Base-by-base conservation (phyloP, 2,113 vertebrate species). In the Grus americana region DNA sequence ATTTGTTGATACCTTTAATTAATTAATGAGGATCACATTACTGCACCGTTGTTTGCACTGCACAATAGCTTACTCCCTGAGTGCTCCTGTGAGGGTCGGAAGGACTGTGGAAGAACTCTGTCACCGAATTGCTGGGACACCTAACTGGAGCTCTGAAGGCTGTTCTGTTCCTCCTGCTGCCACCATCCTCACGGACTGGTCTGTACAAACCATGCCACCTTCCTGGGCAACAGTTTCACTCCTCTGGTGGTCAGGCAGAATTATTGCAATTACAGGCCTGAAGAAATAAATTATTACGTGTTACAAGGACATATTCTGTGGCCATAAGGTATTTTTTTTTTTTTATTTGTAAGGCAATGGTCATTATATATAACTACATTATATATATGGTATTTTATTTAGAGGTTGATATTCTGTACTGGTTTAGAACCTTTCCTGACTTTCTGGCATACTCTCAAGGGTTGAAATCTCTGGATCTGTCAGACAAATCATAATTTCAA, bases 151-250 rank as follows among this genome's bases (percentile, higher is more conserved):
- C 10, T 87, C n/a, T 32, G 46, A 62, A 62, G 34, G 13, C 22
- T 20, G 4, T 29, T 79, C 46, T 68, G 11, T 46, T 88, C 29
- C 29, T 67, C 21, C 58, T 21, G 26, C 32, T 85, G 32, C 15
- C n/a, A 30, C 10, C 4, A 1, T 30, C 65, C 38, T 62, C 22
- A 12, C 0, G 1, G 50, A 26, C 36, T 44, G 36, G 9, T 40
- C 24, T 78, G 24, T 66, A 66, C 24, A 91, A 94, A 54, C 55
- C 5, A 38, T 12, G 5, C 61, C 47, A 71, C 17, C 52, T 75
- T 75, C 9, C 15, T 49, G 15, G 59, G 26, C 29, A 65, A 30
- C 15, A 49, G 12, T 52, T 72, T 72, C 17, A 22, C 13, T 63
- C 34, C 49, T 70, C 36, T 29, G 18, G 44, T 4, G 17, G 34